Base-by-base conservation (phyloP, 2,797 vertebrate species). In the Gambusia yucatana region DNA sequence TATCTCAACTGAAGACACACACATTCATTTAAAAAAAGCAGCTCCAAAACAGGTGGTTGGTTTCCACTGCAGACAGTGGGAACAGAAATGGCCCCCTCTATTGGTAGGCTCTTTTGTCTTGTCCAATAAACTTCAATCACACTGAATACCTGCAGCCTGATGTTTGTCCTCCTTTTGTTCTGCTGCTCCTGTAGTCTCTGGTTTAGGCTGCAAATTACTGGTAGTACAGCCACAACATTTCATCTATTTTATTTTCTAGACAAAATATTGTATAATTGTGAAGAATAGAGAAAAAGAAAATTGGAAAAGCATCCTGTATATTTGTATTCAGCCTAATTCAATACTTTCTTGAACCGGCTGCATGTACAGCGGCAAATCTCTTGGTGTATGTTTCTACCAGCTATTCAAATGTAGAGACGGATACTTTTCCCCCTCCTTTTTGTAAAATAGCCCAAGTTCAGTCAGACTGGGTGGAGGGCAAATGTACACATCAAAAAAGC, bases 21-120 rank as follows among this genome's bases (percentile, higher is more conserved):
- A 63, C 7, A 22, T 69, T 77, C 11, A 43, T 71, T 84, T 30
- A 48, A 16, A 16, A 76, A 59, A 22, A 82, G 52, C 80, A 28
- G 46, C 43, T 33, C 3, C 73, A 71, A 85, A 91, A 91, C 91
- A 89, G 89, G 90, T 93, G 85, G 67, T 67, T 73, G 85, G 67
- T 63, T 73, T 44, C 28, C 39, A 50, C 0, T 9, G 47, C 43
- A 73, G 55, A 75, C 75, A 71, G 46, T 79, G 70, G 72, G 82
- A 87, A 84, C 89, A 89, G 79, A 88, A 70, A 77, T 74, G 86
- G 85, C 80, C 65, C 93, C 92, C 85, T 88, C 93, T 92, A 88
- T 83, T 90, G 92, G 81, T 8, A 0, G 2, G 9, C 3, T 28
- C 22, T 70, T 39, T 44, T n/a, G n/a, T 67, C 44, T 33, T 75